Conservation (phyloP, 2,113 vertebrate species). For the Porphyrio hochstetteri region DNA sequence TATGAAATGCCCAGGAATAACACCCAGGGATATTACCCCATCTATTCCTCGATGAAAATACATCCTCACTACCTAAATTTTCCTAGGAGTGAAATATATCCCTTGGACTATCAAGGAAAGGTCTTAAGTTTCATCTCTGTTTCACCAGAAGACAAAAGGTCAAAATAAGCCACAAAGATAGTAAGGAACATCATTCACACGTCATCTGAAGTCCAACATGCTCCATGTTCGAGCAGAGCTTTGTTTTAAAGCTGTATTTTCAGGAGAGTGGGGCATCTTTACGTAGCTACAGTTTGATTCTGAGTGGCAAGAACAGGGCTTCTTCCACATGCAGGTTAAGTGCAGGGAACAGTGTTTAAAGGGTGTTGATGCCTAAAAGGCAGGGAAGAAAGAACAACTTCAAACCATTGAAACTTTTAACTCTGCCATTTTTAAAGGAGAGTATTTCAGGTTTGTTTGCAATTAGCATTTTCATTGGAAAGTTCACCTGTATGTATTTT, state of each 20-base stretch:
- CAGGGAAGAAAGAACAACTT: not conserved
- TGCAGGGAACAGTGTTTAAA: not conserved
- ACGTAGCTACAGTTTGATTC: not conserved
- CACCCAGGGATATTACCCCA: not conserved
- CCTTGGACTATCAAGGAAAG: not conserved
- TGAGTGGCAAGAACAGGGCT: not conserved
- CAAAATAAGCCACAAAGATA: not conserved
- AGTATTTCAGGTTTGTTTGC: not conserved
- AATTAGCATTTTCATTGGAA: not conserved
- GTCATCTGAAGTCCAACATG: not conserved
- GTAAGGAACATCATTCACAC: not conserved
- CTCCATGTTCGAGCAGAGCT: not conserved
- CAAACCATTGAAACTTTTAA: not conserved
- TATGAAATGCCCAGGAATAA: not conserved
- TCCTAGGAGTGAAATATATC: not conserved
- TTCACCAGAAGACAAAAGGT: not conserved
- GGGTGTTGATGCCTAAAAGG: not conserved
- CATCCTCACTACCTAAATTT: not conserved
- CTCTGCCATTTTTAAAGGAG: not conserved
- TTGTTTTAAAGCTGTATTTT: not conserved
- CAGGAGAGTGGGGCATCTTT: not conserved
- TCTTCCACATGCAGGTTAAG: not conserved
- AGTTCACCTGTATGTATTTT: not conserved
- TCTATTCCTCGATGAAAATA: not conserved
- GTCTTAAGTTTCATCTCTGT: not conserved